Evolutionary conservation across 2,888 invertebrate species (phyloP).

Genomic region (Leucoma salicis): DNA sequence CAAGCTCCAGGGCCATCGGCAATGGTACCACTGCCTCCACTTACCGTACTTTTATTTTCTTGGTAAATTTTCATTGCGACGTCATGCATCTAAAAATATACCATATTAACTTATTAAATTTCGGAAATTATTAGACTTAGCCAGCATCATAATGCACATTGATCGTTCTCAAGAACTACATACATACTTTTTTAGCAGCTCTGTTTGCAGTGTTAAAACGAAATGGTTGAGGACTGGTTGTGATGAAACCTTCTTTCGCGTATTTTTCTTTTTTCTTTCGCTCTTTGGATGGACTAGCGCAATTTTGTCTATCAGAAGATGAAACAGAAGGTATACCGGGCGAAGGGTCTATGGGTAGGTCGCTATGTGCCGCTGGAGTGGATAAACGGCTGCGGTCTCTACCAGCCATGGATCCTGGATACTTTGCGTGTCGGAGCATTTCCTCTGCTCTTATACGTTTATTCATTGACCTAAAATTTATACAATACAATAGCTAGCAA

Average conservation of each 20-base stretch:
- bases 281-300: slow-evolving; percentile 57
- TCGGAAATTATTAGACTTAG: too few relatives aligned
- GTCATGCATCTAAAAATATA: slow-evolving; percentile 58
- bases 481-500: not conserved
- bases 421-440: slow-evolving; percentile 84
- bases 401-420: slow-evolving; percentile 86
- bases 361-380: slow-evolving; percentile 74
- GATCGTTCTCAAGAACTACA: too few relatives aligned
- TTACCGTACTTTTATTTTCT: slow-evolving; percentile 58
- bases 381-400: slow-evolving; percentile 79
- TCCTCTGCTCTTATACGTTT: slow-evolving; percentile 87
- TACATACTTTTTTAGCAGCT: slow-evolving; percentile 63
- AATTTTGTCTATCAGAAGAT: slow-evolving; percentile 57
- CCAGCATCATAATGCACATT: too few relatives aligned
- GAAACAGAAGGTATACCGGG: slow-evolving; percentile 57
- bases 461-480: slow-evolving; percentile 77
- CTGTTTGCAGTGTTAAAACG: slow-evolving; percentile 77
- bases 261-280: slow-evolving; percentile 54
- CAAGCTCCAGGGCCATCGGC: slow-evolving; percentile 52
- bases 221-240: slow-evolving; percentile 78
- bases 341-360: slow-evolving; percentile 71
- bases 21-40: slow-evolving; percentile 40
- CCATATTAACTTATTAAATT: too few relatives aligned
- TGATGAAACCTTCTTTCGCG: slow-evolving; percentile 71
- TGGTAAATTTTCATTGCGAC: slow-evolving; percentile 63